Evolutionary conservation across 2,888 invertebrate genomes (phyloP).

Genomic region (Danaus chrysippus): DNA sequence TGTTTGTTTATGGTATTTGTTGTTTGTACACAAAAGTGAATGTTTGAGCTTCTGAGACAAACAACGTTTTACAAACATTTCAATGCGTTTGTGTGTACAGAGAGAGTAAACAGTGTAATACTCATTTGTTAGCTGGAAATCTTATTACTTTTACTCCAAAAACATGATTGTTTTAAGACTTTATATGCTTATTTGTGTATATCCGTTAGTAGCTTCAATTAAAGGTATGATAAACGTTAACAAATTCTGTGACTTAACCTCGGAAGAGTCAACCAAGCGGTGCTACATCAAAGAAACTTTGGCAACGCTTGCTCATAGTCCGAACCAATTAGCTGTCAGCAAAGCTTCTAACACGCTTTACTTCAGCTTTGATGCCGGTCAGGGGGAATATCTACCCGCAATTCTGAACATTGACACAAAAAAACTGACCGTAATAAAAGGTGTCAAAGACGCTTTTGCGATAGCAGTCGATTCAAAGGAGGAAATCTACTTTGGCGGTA

Average conservation of each 20-base stretch:
- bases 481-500: conserved; percentile 64
- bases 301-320: conserved; percentile 52
- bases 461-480: conserved; percentile 46
- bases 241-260: conserved; percentile 44
- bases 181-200: conserved; percentile 12
- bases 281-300: conserved; percentile 59
- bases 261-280: conserved; percentile 43
- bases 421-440: conserved; percentile 54
- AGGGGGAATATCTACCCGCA: conserved; percentile 60
- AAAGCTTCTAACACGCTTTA: conserved; percentile 51
- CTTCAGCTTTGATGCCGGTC: conserved; percentile 63
- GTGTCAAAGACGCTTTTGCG: conserved; percentile 65
- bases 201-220: conserved; percentile 12
- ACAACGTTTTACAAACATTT: conserved; percentile 29
- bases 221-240: conserved; percentile 23
- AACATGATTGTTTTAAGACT: conserved; percentile 7
- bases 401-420: conserved; percentile 49
- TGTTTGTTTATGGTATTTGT: background rate
- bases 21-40: background rate
- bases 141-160: background rate
- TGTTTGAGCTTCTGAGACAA: conserved; percentile 10
- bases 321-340: conserved; percentile 63
- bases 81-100: conserved; percentile 16
- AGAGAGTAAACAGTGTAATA: conserved; percentile 11
- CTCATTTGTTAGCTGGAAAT: background rate